These are phyloP conservation scores for Neodon shergylaensis DNA, from an alignment of 2,113 vertebrate species.

Conservation along the genomic window DNA sequence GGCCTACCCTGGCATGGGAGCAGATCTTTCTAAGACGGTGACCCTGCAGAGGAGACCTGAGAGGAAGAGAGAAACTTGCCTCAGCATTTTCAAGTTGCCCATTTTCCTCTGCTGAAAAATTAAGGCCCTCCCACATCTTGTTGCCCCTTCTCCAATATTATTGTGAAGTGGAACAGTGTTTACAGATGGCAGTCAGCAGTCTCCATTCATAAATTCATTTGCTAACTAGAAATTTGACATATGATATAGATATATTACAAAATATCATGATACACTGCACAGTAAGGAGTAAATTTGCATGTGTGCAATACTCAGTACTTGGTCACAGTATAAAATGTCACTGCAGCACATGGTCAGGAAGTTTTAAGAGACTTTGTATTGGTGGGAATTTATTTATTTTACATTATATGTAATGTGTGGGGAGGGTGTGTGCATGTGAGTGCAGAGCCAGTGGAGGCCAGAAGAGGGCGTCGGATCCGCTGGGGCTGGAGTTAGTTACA, in stretches of 20 bases:
- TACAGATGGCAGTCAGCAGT: background rate
- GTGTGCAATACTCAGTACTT: background rate
- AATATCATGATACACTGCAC: background rate
- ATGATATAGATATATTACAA: constrained; percentile 14
- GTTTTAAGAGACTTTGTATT: background rate
- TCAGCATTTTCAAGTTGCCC: background rate
- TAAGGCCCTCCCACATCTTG: background rate
- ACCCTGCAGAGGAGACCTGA: background rate
- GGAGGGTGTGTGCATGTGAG: background rate
- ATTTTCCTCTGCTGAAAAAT: background rate
- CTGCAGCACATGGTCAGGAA: background rate
- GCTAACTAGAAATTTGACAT: background rate
- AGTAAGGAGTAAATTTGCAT: background rate
- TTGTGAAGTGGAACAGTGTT: background rate
- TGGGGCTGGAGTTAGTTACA: too few species aligned
- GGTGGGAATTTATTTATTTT: background rate
- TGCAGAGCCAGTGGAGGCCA: background rate
- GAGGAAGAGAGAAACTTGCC: background rate
- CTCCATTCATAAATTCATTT: background rate
- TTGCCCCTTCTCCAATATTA: background rate
- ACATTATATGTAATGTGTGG: background rate
- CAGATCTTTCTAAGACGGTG: background rate
- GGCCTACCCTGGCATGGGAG: background rate
- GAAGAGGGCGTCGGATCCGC: background rate
- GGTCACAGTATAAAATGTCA: constrained; percentile 5